A percentile compares a stretch with the other conserved stretches of the same genome.
Evolutionary conservation across 2,113 vertebrate genomes (phyloP).

Genomic region (Toxotes chatareus): DNA sequence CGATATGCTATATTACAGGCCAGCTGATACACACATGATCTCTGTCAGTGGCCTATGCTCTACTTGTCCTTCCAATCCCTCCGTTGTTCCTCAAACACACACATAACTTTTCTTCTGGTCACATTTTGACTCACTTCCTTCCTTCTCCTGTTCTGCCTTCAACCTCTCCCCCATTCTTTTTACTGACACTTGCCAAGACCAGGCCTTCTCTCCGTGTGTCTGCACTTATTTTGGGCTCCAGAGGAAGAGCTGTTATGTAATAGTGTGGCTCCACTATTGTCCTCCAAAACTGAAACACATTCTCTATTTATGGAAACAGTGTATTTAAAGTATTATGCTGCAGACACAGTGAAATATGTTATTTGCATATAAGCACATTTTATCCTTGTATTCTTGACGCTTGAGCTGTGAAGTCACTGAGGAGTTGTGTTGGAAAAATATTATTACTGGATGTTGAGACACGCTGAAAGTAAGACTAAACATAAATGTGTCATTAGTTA

Average conservation of each 20-base stretch:
- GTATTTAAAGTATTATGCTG: constrained; percentile 15
- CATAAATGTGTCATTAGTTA: constrained; percentile 24
- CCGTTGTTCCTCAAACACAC: constrained; percentile 3
- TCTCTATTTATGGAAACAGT: constrained; percentile 29
- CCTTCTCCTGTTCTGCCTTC: constrained; percentile 9
- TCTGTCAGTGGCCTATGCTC: background rate
- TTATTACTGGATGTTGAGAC: background rate
- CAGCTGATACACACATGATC: constrained; percentile 5
- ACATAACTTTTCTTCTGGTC: background rate
- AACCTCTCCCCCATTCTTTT: constrained; percentile 21
- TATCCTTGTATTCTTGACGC: constrained; percentile 20
- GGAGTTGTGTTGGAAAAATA: background rate
- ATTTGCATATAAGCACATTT: background rate
- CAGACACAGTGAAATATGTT: background rate
- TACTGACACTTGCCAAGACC: constrained; percentile 5
- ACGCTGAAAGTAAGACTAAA: constrained; percentile 1
- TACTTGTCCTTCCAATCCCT: constrained; percentile 7
- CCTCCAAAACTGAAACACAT: constrained; percentile 23
- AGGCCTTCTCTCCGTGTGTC: constrained; percentile 11
- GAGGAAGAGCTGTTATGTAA: constrained; percentile 51
- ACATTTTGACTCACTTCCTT: constrained; percentile 32
- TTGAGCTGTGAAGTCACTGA: constrained; percentile 3
- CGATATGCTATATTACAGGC: background rate
- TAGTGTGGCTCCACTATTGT: constrained; percentile 41
- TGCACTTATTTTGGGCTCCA: constrained; percentile 37